Percentiles rank a stretch among this genome's conserved stretches.
Evolutionary conservation across 1,140 invertebrate species (phyloP).

Genomic region (Zaprionus ornatus): DNA sequence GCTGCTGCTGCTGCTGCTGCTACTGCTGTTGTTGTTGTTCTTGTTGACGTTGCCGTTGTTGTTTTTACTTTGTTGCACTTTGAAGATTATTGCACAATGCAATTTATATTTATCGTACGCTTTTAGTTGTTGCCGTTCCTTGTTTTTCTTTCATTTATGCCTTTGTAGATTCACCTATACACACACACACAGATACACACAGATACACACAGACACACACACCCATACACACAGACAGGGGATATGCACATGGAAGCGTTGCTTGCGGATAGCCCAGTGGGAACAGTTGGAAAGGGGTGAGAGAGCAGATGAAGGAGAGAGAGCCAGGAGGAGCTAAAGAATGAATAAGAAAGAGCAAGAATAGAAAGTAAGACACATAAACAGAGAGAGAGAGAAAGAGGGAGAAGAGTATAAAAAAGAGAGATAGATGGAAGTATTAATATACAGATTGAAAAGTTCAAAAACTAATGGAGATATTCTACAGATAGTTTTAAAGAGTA

Average conservation of each 20-base stretch:
- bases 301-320: neutral
- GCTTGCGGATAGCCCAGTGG: slow-evolving; percentile 1
- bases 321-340: neutral
- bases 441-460: neutral
- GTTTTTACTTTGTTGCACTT: slow-evolving; percentile 76
- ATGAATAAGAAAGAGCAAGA: neutral
- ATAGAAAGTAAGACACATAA: neutral
- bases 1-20: slow-evolving; percentile 26
- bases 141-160: slow-evolving; percentile 77
- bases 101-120: slow-evolving; percentile 79
- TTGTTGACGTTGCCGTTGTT: slow-evolving; percentile 23
- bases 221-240: neutral
- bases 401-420: neutral
- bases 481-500: neutral
- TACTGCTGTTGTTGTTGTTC: slow-evolving; percentile 13
- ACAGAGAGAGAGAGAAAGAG: neutral
- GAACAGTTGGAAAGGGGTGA: neutral
- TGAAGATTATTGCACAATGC: slow-evolving; percentile 80
- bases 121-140: slow-evolving; percentile 73
- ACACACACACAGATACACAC: slow-evolving; percentile 8
- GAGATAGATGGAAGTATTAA: neutral
- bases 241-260: slow-evolving; percentile 1
- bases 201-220: slow-evolving; percentile 8
- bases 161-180: slow-evolving; percentile 48
- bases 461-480: neutral